Evolutionary conservation across 1,140 invertebrate species (phyloP), one percentile per base, ranked within the genome.

Genomic region (Lanistes nyassanus): DNA sequence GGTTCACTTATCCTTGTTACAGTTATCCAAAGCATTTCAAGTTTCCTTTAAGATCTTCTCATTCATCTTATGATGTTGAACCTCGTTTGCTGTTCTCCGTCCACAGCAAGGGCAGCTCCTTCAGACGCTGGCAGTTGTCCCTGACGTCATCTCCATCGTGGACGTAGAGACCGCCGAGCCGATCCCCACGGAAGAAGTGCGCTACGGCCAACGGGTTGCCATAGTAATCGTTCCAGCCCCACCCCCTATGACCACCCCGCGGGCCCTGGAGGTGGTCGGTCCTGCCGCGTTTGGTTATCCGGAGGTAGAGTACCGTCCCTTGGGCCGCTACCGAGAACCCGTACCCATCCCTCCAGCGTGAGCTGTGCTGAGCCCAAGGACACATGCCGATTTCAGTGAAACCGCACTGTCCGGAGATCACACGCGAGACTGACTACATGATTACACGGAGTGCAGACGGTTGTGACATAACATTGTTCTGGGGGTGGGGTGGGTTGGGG

Each of bases 81-180:
- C n/a, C n/a, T n/a, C n/a, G n/a, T n/a, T n/a, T n/a, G n/a, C n/a
- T n/a, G n/a, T n/a, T 11, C 19, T 51, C 16, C 29, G 19, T 9
- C 34, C 42, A 29, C 70, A 72, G 70, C 36, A 80, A 29, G 76
- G 58, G 55, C 16, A 37, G 19, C 7, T 55, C 16, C 65, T 58
- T 3, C 21, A 79, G 21, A 74, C 82, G 21, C 26, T 86, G 13
- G 84, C 81, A 3, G 80, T 75, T 65, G 80, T 81, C 16, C 86
- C 86, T 34, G 86, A 88, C 68, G 75, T 88, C 6, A 86, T 88
- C 21, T 78, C 79, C 23, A 69, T 86, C 26, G 67, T 88, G 36
- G 85, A 87, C 55, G 71, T 81, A 1, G 86, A 87, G 26, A 84
- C 81, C 6, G 84, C 80, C 0, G 82, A 87, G 68, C 84, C 86